phyloP scores from a whole-genome alignment of 2,888 invertebrate species.

The Rapana venosa region DNA sequence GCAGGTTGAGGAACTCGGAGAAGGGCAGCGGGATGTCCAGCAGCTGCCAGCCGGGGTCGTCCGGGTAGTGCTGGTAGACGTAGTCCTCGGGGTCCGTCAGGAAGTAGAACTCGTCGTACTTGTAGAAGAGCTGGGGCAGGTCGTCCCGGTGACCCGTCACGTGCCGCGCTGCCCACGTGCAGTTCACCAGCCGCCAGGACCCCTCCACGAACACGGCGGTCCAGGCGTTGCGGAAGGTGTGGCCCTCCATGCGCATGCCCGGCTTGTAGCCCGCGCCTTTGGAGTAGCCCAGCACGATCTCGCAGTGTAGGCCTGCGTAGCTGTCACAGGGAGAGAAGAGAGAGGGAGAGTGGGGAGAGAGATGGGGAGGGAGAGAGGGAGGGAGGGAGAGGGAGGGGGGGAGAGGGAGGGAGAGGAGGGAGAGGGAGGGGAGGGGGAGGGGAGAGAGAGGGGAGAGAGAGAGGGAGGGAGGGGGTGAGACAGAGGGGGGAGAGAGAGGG shows the following conservation, averaged over 20 bases:
- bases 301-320: constrained; percentile 98
- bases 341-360: too few species aligned
- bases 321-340: constrained; percentile 80
- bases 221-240: constrained; percentile 95
- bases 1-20: constrained; percentile 79
- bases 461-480: too few species aligned
- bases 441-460: too few species aligned
- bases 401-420: too few species aligned
- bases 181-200: constrained; percentile 98
- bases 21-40: constrained; percentile 78
- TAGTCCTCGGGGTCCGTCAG: constrained; percentile 77
- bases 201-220: constrained; percentile 99
- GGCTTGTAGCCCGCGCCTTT: constrained; percentile 99
- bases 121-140: constrained; percentile 71
- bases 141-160: constrained; percentile 71
- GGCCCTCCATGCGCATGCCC: constrained; percentile 82
- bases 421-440: too few species aligned
- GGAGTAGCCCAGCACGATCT: constrained; percentile 98
- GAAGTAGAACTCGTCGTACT: constrained; percentile 78
- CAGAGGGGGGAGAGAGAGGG: too few species aligned
- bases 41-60: constrained; percentile 79
- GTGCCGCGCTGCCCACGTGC: constrained; percentile 98
- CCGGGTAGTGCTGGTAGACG: constrained; percentile 77
- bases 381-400: too few species aligned
- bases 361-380: too few species aligned